Conservation (phyloP, 2,113 vertebrate species). For the Rousettus leschenaultii region DNA sequence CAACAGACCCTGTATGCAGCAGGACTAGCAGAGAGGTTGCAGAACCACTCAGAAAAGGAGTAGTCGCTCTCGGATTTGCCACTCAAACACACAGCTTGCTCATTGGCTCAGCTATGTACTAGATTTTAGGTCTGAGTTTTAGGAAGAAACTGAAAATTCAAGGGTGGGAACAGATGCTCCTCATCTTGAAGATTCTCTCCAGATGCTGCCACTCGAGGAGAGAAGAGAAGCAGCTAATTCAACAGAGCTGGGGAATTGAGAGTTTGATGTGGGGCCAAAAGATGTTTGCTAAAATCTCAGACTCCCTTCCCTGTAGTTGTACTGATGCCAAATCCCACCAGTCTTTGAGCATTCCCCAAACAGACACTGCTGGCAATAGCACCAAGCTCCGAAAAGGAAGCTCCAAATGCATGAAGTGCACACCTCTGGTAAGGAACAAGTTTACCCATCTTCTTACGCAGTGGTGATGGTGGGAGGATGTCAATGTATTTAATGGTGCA, state of each 20-base stretch:
- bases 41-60: background rate
- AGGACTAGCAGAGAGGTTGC: background rate
- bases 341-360: background rate
- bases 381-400: background rate
- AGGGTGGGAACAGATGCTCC: conserved; percentile 44
- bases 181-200: background rate
- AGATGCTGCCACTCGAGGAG: background rate
- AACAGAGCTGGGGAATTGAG: background rate
- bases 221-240: conserved; percentile 23
- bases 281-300: background rate
- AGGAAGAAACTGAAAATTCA: conserved; percentile 11
- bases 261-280: background rate
- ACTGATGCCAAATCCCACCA: background rate
- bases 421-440: background rate
- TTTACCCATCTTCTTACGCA: background rate
- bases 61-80: rapidly evolving
- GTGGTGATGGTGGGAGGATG: too few species aligned
- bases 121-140: background rate
- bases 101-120: background rate
- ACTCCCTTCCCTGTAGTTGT: background rate
- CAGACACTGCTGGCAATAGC: background rate
- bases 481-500: background rate
- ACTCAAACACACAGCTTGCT: background rate
- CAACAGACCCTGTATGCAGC: background rate
- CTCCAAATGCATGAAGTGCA: background rate